Percentiles rank a stretch among this genome's conserved stretches.
Evolutionary conservation across 2,113 vertebrate genomes (phyloP).

Genomic region (Amblyornis subalaris): DNA sequence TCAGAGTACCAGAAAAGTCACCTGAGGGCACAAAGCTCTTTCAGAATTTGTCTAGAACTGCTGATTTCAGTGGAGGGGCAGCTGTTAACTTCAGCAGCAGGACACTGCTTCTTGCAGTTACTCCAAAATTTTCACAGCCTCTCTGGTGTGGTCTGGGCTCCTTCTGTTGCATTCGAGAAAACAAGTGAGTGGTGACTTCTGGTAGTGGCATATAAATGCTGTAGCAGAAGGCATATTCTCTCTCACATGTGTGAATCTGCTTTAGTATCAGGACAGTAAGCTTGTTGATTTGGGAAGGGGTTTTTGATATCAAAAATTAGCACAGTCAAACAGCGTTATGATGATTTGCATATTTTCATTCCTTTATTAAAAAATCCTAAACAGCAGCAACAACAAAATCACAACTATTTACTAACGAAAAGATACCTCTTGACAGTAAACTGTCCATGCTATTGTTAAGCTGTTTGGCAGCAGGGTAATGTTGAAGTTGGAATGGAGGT

Average conservation of each 20-base stretch:
- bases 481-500: neutral
- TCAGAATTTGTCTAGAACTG: neutral
- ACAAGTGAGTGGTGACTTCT: neutral
- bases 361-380: neutral
- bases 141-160: neutral
- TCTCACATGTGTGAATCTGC: neutral
- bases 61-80: neutral
- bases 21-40: neutral
- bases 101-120: neutral
- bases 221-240: neutral
- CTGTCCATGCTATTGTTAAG: neutral
- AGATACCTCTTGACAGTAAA: neutral
- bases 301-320: neutral
- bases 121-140: neutral
- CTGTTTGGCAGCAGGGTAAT: neutral
- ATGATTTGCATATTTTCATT: neutral
- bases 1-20: neutral
- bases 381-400: neutral
- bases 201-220: neutral
- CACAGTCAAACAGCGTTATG: neutral
- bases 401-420: neutral
- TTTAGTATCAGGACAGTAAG: neutral
- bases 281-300: neutral
- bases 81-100: neutral
- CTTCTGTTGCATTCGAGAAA: neutral